A percentile compares a stretch with the other conserved stretches of the same genome.
phyloP scores from a whole-genome alignment of 1,140 invertebrate genomes.

The Leguminivora glycinivorella region DNA sequence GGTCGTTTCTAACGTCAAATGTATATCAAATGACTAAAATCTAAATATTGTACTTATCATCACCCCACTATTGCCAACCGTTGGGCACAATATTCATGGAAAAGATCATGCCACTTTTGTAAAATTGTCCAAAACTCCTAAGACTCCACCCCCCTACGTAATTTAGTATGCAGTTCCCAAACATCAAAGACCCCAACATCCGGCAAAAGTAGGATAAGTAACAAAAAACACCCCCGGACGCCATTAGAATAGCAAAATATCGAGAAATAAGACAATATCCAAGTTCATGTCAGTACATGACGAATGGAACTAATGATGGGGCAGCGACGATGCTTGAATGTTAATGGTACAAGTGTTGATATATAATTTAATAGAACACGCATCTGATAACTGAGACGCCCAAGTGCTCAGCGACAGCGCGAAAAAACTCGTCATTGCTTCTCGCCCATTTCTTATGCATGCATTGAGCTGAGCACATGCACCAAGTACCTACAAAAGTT shows the following conservation, averaged over 20 bases:
- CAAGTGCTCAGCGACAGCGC: too few relatives aligned
- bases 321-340: conserved; percentile 4
- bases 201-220: conserved; percentile 1
- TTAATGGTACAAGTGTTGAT: background rate
- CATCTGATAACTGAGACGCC: background rate
- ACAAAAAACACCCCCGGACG: conserved; percentile 5
- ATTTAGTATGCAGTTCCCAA: background rate
- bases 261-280: conserved; percentile 22
- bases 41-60: too few relatives aligned
- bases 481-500: too few relatives aligned
- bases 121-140: too few relatives aligned
- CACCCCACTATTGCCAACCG: too few relatives aligned
- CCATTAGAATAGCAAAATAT: conserved; percentile 8
- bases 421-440: too few relatives aligned
- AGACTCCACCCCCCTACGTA: background rate
- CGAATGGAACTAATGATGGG: conserved; percentile 24
- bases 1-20: too few relatives aligned
- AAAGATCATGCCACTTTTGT: too few relatives aligned
- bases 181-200: background rate
- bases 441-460: too few relatives aligned
- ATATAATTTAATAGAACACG: background rate
- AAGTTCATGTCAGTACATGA: conserved; percentile 24
- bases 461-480: too few relatives aligned
- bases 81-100: too few relatives aligned
- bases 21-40: too few relatives aligned